These are phyloP conservation scores for Drosophila neutralis DNA, from an alignment of 2,888 invertebrate genomes.

Conservation along the genomic window DNA sequence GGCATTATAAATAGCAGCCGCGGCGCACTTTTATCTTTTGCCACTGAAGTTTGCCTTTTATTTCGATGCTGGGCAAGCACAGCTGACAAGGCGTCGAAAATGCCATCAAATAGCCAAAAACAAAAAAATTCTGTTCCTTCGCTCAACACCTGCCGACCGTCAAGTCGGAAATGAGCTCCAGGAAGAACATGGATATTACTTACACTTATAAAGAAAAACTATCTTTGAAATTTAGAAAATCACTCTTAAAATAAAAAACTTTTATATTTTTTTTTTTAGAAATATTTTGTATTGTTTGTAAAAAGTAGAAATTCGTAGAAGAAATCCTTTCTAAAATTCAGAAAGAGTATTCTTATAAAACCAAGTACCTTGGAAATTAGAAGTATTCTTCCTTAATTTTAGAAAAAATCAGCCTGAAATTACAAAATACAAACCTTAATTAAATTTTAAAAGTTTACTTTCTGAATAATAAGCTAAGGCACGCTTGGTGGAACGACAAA, in stretches of 20 bases:
- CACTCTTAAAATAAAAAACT: background rate
- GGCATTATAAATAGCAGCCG: constrained; percentile 57
- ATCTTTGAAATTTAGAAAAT: background rate
- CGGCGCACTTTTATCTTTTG: constrained; percentile 58
- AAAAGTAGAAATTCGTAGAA: background rate
- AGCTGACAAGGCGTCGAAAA: constrained; percentile 30
- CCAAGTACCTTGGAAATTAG: no score
- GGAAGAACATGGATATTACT: constrained; percentile 16
- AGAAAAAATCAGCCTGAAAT: no score
- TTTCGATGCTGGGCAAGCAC: constrained; percentile 6
- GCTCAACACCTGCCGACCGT: constrained; percentile 69
- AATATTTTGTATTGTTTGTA: background rate
- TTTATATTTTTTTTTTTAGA: no score
- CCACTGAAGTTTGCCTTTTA: constrained; percentile 34
- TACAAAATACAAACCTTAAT: background rate
- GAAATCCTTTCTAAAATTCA: background rate
- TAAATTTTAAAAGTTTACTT: background rate
- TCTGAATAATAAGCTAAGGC: background rate
- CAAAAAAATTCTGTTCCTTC: constrained; percentile 6
- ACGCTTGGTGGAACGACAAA: background rate
- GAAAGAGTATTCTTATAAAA: no score
- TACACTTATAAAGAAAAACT: background rate
- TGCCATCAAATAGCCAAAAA: background rate
- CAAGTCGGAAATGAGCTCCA: constrained; percentile 36
- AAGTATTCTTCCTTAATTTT: no score